A percentile compares a stretch with the other conserved stretches of the same genome.
Conservation (phyloP, 2,888 invertebrate species). For the Charanyca ferruginea region DNA sequence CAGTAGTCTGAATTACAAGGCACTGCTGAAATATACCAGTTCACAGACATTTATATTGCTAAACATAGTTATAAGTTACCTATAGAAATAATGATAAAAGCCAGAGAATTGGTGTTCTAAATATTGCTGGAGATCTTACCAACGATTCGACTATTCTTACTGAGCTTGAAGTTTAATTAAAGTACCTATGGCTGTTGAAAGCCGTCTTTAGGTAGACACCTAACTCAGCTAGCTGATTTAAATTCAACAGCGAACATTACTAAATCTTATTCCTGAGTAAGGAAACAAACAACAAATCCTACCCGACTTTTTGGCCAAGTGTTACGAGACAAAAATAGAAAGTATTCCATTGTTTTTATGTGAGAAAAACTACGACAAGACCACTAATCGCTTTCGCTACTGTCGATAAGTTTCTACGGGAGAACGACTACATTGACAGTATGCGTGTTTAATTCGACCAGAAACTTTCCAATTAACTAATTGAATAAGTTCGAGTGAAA, state of each 20-base stretch:
- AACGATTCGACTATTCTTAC: neutral
- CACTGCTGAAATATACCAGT: slow-evolving; percentile 12
- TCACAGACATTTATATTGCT: slow-evolving; percentile 7
- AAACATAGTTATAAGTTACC: neutral
- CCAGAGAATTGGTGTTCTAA: slow-evolving; percentile 6
- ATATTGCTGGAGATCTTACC: slow-evolving; percentile 5
- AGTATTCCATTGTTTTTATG: slow-evolving; percentile 53
- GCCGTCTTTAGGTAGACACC: neutral
- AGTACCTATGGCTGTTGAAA: slow-evolving; percentile 1
- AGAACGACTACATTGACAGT: slow-evolving; percentile 14
- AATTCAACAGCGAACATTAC: slow-evolving; percentile 23
- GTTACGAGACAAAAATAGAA: slow-evolving; percentile 51
- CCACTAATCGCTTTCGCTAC: slow-evolving; percentile 65
- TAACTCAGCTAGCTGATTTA: slow-evolving; percentile 25
- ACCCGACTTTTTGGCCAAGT: slow-evolving; percentile 20
- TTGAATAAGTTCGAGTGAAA: slow-evolving; percentile 12
- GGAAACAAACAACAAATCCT: slow-evolving; percentile 14
- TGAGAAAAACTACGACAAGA: slow-evolving; percentile 42
- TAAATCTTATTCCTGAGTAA: slow-evolving; percentile 28
- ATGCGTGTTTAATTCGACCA: slow-evolving; percentile 33
- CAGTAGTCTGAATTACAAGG: slow-evolving; percentile 33
- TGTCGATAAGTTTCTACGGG: slow-evolving; percentile 30
- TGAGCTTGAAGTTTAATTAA: neutral
- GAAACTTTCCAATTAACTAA: slow-evolving; percentile 19
- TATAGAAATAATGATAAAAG: neutral